Conservation (phyloP, 2,888 invertebrate genomes). For the Beris chalybata region DNA sequence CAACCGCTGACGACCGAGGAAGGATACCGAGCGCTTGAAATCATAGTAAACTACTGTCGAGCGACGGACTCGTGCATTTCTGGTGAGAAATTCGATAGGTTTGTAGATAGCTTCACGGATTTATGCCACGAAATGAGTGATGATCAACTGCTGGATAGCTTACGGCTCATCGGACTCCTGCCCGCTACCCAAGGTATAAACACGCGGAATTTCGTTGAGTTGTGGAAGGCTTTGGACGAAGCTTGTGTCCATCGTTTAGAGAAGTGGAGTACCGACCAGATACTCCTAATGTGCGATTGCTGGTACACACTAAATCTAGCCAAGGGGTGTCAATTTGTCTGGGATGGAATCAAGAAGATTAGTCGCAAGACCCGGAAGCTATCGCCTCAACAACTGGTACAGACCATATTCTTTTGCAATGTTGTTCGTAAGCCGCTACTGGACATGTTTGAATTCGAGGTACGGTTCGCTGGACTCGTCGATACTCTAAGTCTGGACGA, state of each 20-base stretch:
- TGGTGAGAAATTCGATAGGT: slow-evolving; percentile 45
- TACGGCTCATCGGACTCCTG: slow-evolving; percentile 60
- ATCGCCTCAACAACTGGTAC: slow-evolving; percentile 65
- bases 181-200: slow-evolving; percentile 59
- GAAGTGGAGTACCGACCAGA: slow-evolving; percentile 60
- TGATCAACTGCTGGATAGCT: slow-evolving; percentile 60
- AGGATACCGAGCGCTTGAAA: slow-evolving; percentile 43
- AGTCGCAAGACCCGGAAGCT: slow-evolving; percentile 63
- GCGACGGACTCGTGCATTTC: slow-evolving; percentile 43
- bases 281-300: slow-evolving; percentile 64
- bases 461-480: slow-evolving; percentile 59
- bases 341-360: slow-evolving; percentile 60
- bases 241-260: slow-evolving; percentile 60
- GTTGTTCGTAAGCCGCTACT: slow-evolving; percentile 60
- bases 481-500: slow-evolving; percentile 65
- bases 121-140: slow-evolving; percentile 61
- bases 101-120: slow-evolving; percentile 54
- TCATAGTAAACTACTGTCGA: slow-evolving; percentile 45
- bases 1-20: slow-evolving; percentile 32
- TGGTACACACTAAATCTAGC: slow-evolving; percentile 66
- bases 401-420: slow-evolving; percentile 69
- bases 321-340: slow-evolving; percentile 61
- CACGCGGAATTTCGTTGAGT: slow-evolving; percentile 63
- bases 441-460: slow-evolving; percentile 69
- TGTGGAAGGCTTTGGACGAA: slow-evolving; percentile 71